Conservation (phyloP, 2,888 invertebrate genomes). For the Amphimallon solstitiale region DNA sequence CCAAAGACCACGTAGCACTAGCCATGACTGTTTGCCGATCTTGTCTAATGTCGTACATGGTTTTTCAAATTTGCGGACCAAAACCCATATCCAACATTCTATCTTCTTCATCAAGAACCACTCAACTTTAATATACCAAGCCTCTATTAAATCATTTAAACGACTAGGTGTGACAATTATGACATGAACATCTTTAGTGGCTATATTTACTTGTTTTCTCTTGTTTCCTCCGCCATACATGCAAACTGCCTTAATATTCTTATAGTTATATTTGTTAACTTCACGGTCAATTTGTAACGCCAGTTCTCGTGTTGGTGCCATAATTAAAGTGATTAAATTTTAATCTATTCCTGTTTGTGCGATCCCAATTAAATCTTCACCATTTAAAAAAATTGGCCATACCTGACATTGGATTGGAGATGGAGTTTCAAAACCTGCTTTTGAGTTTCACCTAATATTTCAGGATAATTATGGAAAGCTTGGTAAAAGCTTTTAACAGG, state of each 20-base stretch:
- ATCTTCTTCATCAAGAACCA: slow-evolving; percentile 93
- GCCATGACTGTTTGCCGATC: slow-evolving; percentile 96
- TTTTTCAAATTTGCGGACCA: slow-evolving; percentile 87
- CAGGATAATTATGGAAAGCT: slow-evolving; percentile 83
- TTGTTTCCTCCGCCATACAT: slow-evolving; percentile 92
- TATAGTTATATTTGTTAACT: slow-evolving; percentile 88
- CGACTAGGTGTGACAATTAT: slow-evolving; percentile 96
- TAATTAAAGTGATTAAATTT: slow-evolving; percentile 80
- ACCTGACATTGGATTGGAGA: slow-evolving; percentile 94
- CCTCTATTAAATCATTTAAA: slow-evolving; percentile 86
- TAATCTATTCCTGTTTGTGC: slow-evolving; percentile 89
- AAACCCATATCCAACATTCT: slow-evolving; percentile 90
- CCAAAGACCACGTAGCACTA: slow-evolving; percentile 94
- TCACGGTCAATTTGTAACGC: slow-evolving; percentile 94
- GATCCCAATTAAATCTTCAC: slow-evolving; percentile 94
- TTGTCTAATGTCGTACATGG: slow-evolving; percentile 82
- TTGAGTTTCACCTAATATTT: slow-evolving; percentile 81
- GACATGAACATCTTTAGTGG: slow-evolving; percentile 88
- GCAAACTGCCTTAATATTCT: slow-evolving; percentile 89
- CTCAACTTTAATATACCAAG: slow-evolving; percentile 77
- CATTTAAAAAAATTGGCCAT: slow-evolving; percentile 92
- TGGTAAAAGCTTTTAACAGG: slow-evolving; percentile 85
- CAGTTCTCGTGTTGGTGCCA: slow-evolving; percentile 93
- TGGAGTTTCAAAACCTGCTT: slow-evolving; percentile 85
- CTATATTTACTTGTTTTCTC: slow-evolving; percentile 77